Base-by-base conservation (phyloP, 92 coral and sea anemone genomes). In the Umimayanthus kanabou region DNA sequence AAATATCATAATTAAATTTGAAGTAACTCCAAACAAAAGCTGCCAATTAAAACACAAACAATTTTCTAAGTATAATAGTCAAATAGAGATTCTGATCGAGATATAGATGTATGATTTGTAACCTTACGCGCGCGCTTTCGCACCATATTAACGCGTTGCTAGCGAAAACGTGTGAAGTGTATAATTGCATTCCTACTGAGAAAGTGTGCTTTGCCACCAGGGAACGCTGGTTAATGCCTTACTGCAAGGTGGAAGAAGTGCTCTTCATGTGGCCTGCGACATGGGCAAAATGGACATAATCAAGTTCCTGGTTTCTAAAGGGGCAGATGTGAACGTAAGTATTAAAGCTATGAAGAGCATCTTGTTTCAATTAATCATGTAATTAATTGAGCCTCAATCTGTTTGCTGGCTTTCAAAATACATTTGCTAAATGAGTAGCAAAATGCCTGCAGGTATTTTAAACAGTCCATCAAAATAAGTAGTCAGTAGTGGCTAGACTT, bases 291-390 rank as follows among this genome's bases (percentile, higher is more conserved):
- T 95, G 81, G 98, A 95, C 66, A 85, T 95, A 7, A 74, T 90
- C 82, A 88, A 93, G 82, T 81, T 88, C 22, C 93, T 95, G 69
- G 89, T 95, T 57, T 18, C 85, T 1, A 93, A 92, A 67, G 96
- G 98, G 69, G 98, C 98, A 61, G 96, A 95, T 50, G 94, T 92
- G 25, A 94, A 95, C 73, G 98, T 95, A 76, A 93, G 98, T 86
- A 55, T 50, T 64, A 85, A 55, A 22, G 66, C 7, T 69, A 53
- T 45, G 28, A 83, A 9, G 55, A 65, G 40, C 39, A 55, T 80
- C n/a, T 29, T 15, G 55, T 61, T 25, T 18, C 61, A 66, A 70
- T 83, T 43, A 82, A 82, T 67, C 33, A 4, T 70, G 6, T 47
- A 67, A 29, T 40, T 83, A 71, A 83, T 71, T 29, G 5, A 47